phyloP scores from a whole-genome alignment of 1,140 invertebrate species.

The Sitobion miscanthi region DNA sequence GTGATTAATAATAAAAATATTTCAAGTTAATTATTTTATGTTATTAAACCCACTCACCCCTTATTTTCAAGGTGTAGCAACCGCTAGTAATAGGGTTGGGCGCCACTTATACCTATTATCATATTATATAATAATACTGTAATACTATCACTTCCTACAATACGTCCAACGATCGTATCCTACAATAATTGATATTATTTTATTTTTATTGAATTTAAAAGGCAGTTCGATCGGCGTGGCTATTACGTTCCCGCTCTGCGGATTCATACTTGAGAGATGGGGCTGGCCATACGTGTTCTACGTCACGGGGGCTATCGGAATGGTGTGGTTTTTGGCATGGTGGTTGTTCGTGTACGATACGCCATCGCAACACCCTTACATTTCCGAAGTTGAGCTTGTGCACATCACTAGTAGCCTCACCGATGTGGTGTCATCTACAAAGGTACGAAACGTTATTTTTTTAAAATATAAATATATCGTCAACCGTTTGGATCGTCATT shows the following conservation, averaged over 20 bases:
- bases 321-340: constrained; percentile 83
- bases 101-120: no score
- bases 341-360: constrained; percentile 75
- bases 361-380: constrained; percentile 80
- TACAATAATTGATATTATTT: not conserved
- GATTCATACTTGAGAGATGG: constrained; percentile 69
- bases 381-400: constrained; percentile 70
- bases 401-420: constrained; percentile 46
- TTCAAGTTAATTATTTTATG: no score
- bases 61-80: no score
- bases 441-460: not conserved
- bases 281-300: constrained; percentile 83
- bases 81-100: no score
- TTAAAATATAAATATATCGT: not conserved
- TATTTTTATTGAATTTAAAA: constrained; percentile 59
- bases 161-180: no score
- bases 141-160: not conserved
- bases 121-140: no score
- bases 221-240: constrained; percentile 75
- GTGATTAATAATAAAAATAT: no score
- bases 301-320: constrained; percentile 69
- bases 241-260: constrained; percentile 74
- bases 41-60: no score
- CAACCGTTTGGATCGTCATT: not conserved
- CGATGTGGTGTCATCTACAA: constrained; percentile 46